Conservation (phyloP, 1,140 invertebrate species). For the Trachelipus rathkii region DNA sequence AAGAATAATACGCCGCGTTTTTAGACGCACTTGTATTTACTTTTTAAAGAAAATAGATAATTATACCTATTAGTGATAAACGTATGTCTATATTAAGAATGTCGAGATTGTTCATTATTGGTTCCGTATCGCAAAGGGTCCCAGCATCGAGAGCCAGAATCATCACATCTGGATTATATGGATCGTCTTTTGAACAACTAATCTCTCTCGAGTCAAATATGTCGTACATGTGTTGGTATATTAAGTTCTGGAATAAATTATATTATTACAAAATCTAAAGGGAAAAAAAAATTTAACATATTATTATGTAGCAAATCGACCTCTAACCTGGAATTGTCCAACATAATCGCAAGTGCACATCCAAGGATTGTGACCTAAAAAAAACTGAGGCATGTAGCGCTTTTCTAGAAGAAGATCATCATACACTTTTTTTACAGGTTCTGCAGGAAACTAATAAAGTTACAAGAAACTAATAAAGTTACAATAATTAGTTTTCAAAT, state of each 20-base stretch:
- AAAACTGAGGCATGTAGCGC: neutral
- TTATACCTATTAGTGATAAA: neutral
- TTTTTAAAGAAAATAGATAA: neutral
- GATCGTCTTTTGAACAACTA: neutral
- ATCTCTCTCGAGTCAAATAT: neutral
- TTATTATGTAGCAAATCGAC: too few species aligned
- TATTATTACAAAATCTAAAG: too few species aligned
- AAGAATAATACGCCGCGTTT: too few species aligned
- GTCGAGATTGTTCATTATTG: neutral
- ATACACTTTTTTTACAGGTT: neutral
- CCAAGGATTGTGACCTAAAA: neutral
- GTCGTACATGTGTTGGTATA: neutral
- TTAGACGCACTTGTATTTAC: neutral
- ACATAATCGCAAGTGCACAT: neutral
- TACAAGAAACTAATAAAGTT: neutral
- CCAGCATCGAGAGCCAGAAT: neutral
- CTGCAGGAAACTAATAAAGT: neutral
- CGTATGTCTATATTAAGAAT: neutral
- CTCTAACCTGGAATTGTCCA: neutral
- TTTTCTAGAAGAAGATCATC: neutral
- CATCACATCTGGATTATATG: neutral
- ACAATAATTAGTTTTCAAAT: too few species aligned
- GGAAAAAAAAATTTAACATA: too few species aligned
- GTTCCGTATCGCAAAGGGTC: neutral
- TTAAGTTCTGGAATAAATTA: neutral